Evolutionary conservation across 1,140 invertebrate genomes (phyloP).

Genomic region (Heliconius hewitsoni): DNA sequence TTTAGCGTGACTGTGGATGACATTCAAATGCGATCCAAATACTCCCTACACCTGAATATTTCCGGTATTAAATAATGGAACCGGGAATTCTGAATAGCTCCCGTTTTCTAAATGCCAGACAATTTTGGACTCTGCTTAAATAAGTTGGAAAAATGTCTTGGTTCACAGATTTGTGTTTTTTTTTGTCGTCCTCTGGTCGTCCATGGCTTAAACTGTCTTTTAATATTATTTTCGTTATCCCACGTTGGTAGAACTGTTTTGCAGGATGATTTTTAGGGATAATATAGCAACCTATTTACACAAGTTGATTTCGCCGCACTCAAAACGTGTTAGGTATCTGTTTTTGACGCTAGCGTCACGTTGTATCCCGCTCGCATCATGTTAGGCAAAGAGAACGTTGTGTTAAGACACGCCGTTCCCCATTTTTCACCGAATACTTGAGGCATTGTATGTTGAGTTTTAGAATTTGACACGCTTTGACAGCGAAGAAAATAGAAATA

Average conservation of each 20-base stretch:
- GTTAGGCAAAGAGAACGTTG: too few species aligned
- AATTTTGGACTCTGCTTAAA: not conserved
- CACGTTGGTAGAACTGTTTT: not conserved
- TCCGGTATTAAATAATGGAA: slow-evolving; percentile 14
- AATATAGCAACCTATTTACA: not conserved
- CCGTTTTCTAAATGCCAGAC: not conserved
- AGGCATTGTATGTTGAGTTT: too few species aligned
- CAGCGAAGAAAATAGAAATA: too few species aligned
- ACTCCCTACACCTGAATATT: slow-evolving; percentile 15
- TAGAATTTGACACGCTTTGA: too few species aligned
- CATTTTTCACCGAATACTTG: too few species aligned
- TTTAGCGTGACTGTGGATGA: not conserved
- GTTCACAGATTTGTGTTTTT: not conserved
- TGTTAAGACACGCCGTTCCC: too few species aligned
- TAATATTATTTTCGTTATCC: not conserved
- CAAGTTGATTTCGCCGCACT: not conserved
- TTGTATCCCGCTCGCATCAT: too few species aligned
- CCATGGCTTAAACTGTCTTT: not conserved
- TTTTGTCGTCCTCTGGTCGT: not conserved
- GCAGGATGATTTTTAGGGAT: not conserved
- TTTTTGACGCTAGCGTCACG: too few species aligned
- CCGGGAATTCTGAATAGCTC: not conserved
- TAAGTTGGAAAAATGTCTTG: not conserved
- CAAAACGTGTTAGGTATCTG: too few species aligned
- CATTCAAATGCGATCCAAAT: slow-evolving; percentile 16